Conservation (phyloP, 1,140 invertebrate genomes). For the Drosophila tristis region DNA sequence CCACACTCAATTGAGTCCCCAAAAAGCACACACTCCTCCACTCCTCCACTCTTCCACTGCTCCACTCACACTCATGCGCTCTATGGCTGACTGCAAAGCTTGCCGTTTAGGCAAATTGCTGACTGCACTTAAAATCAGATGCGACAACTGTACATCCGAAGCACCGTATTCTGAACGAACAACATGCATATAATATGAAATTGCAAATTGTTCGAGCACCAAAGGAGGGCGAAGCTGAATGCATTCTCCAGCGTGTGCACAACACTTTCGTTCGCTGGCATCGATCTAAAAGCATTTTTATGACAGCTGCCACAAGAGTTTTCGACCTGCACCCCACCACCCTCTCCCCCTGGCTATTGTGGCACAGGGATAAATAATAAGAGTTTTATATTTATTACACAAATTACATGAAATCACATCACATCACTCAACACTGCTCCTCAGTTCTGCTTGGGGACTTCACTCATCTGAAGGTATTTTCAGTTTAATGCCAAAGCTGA, state of each 20-base stretch:
- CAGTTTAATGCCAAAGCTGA: conserved; percentile 45
- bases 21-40: no score
- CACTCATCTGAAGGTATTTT: conserved; percentile 31
- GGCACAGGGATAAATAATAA: conserved; percentile 24
- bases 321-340: not conserved
- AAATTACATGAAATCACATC: conserved; percentile 42
- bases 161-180: not conserved
- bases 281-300: conserved; percentile 6
- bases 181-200: conserved; percentile 32
- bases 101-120: conserved; percentile 65
- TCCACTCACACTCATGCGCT: no score
- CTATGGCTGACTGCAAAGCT: conserved; percentile 30
- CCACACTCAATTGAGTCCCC: not conserved
- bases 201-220: conserved; percentile 41
- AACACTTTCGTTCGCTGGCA: conserved; percentile 34
- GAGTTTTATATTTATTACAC: conserved; percentile 51
- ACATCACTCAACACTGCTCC: conserved; percentile 28
- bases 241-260: conserved; percentile 41
- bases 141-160: conserved; percentile 25
- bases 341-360: not conserved
- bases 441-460: conserved; percentile 20
- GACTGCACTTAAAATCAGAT: conserved; percentile 55
- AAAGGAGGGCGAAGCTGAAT: conserved; percentile 22
- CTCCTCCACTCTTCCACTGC: no score
- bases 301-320: conserved; percentile 23